A percentile compares a stretch with the other conserved stretches of the same genome.
Evolutionary conservation across 2,888 invertebrate genomes (phyloP).

Genomic region (Stenodema calcarata): DNA sequence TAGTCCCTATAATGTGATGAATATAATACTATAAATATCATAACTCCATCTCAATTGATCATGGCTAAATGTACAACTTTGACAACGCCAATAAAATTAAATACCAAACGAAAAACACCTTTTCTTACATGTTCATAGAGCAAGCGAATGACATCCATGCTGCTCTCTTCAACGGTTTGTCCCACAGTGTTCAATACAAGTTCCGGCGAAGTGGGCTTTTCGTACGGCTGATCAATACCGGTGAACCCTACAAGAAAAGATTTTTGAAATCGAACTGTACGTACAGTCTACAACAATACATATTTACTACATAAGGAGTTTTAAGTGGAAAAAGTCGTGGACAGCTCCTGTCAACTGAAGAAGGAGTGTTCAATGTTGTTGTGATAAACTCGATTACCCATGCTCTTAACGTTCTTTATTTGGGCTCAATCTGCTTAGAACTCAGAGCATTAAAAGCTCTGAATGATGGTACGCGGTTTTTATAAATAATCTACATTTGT

Average conservation of each 20-base stretch:
- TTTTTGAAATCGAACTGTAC: too few species aligned
- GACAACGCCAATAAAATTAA: too few species aligned
- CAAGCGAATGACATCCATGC: slow-evolving; percentile 77
- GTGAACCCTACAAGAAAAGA: slow-evolving; percentile 64
- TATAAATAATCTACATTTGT: too few species aligned
- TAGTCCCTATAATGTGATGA: too few species aligned
- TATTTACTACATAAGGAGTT: too few species aligned
- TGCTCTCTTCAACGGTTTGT: slow-evolving; percentile 74
- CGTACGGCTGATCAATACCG: slow-evolving; percentile 94
- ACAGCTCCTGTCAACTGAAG: neutral
- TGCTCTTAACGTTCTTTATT: neutral
- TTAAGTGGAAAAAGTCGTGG: too few species aligned
- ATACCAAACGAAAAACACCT: too few species aligned
- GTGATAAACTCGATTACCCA: slow-evolving; percentile 12
- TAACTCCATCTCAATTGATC: too few species aligned
- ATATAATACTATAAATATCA: too few species aligned
- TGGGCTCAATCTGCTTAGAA: neutral
- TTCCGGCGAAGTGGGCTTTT: slow-evolving; percentile 85
- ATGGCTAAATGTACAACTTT: too few species aligned
- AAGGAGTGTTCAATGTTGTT: neutral
- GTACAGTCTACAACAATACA: too few species aligned
- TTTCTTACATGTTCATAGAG: slow-evolving; percentile 72
- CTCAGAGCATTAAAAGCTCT: neutral
- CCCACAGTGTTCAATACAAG: slow-evolving; percentile 85
- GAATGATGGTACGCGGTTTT: neutral